Conservation (phyloP, 1,140 invertebrate genomes). For the Gryllus bimaculatus region DNA sequence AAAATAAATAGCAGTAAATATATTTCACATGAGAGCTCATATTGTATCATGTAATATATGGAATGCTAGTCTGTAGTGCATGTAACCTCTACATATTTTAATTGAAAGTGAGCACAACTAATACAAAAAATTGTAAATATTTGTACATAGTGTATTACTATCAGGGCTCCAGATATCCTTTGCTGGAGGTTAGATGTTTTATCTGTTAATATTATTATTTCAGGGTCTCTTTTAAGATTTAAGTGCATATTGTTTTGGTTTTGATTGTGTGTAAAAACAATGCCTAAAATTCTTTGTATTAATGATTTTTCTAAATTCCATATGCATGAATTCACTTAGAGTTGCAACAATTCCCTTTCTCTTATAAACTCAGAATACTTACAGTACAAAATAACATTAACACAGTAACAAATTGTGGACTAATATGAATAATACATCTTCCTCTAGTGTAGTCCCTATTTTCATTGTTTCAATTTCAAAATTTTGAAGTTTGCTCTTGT, state of each 20-base stretch:
- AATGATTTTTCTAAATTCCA: neutral
- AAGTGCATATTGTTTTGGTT: neutral
- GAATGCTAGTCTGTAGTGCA: neutral
- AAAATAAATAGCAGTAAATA: neutral
- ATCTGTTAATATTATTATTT: neutral
- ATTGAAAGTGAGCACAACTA: neutral
- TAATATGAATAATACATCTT: neutral
- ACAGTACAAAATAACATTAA: neutral
- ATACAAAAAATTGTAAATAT: neutral
- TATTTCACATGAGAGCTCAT: neutral
- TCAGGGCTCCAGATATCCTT: neutral
- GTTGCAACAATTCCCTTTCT: neutral
- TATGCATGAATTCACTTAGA: neutral
- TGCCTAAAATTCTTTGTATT: neutral
- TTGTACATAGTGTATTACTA: neutral
- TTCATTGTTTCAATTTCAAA: neutral
- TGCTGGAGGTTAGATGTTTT: neutral
- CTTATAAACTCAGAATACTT: neutral
- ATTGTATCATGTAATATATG: neutral
- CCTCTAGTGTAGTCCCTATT: neutral
- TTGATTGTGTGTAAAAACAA: neutral
- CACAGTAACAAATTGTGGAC: neutral
- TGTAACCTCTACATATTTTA: neutral
- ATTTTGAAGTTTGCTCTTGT: neutral
- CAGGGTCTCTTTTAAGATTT: neutral